phyloP scores from a whole-genome alignment of 1,140 invertebrate species.

The Propsilocerus akamusi region DNA sequence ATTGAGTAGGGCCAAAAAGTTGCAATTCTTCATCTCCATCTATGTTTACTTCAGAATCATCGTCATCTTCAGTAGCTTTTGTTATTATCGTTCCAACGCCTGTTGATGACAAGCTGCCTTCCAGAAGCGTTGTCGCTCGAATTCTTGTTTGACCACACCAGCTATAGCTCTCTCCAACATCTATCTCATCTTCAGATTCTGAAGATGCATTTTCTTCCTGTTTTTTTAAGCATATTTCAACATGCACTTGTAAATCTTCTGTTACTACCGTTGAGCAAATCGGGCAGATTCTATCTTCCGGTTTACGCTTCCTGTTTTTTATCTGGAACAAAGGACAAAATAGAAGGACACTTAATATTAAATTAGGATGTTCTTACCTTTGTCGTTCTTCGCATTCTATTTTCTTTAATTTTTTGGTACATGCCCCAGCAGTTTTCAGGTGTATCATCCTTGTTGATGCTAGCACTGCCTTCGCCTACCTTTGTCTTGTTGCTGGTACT shows the following conservation, averaged over 20 bases:
- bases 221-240: slow-evolving; percentile 46
- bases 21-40: slow-evolving; percentile 68
- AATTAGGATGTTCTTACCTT: slow-evolving; percentile 9
- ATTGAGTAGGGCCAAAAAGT: slow-evolving; percentile 68
- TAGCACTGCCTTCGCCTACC: slow-evolving; percentile 22
- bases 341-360: not conserved
- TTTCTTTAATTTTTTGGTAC: slow-evolving; percentile 52
- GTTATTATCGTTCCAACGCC: slow-evolving; percentile 31
- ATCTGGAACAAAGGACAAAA: not conserved
- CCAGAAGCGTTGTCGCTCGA: slow-evolving; percentile 43
- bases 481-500: slow-evolving; percentile 16
- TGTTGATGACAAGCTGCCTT: slow-evolving; percentile 43
- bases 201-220: slow-evolving; percentile 37
- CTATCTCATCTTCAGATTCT: slow-evolving; percentile 39
- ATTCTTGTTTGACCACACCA: slow-evolving; percentile 63
- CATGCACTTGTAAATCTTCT: slow-evolving; percentile 58
- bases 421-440: slow-evolving; percentile 56
- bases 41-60: slow-evolving; percentile 29
- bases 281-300: slow-evolving; percentile 48
- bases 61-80: slow-evolving; percentile 21
- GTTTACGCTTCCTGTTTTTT: slow-evolving; percentile 33
- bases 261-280: slow-evolving; percentile 49
- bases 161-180: not conserved
- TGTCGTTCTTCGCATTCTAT: slow-evolving; percentile 37
- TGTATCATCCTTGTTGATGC: slow-evolving; percentile 28